Conservation (phyloP, 2,888 invertebrate genomes). For the Chrysolina americana region DNA sequence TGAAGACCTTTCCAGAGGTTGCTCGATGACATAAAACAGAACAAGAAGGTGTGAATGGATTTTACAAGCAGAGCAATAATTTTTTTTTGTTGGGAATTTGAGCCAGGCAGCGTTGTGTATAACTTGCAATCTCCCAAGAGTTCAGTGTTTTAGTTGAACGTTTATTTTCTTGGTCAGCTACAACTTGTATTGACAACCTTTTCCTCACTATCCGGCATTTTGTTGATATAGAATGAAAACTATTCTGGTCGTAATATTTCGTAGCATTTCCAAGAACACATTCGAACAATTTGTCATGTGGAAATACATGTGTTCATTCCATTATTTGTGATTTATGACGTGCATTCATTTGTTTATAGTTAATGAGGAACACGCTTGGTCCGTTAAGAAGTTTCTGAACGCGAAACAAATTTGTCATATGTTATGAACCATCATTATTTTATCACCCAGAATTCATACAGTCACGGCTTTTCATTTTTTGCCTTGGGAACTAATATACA, state of each 20-base stretch:
- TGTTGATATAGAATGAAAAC: neutral
- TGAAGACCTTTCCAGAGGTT: too few relatives aligned
- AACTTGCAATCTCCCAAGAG: too few relatives aligned
- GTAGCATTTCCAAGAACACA: slow-evolving; percentile 3
- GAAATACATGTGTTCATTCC: neutral
- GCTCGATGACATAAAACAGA: too few relatives aligned
- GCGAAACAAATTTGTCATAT: slow-evolving; percentile 20
- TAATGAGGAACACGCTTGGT: slow-evolving; percentile 5
- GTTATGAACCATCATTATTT: neutral
- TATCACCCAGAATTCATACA: slow-evolving; percentile 2
- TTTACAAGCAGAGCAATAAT: too few relatives aligned
- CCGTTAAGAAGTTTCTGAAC: neutral
- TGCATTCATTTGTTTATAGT: slow-evolving; percentile 16
- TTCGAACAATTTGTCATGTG: slow-evolving; percentile 14
- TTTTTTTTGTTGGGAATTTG: too few relatives aligned
- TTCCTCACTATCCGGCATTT: too few relatives aligned
- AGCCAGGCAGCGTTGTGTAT: too few relatives aligned
- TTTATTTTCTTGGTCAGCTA: too few relatives aligned
- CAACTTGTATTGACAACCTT: too few relatives aligned
- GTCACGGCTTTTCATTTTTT: neutral
- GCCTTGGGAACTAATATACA: neutral
- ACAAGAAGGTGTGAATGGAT: too few relatives aligned
- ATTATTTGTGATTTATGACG: slow-evolving; percentile 3
- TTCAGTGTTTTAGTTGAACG: too few relatives aligned
- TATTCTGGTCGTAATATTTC: slow-evolving; percentile 50